Evolutionary conservation across 2,113 vertebrate genomes (phyloP), one percentile per base, ranked within the genome.

Genomic region (Atractosteus spatula): DNA sequence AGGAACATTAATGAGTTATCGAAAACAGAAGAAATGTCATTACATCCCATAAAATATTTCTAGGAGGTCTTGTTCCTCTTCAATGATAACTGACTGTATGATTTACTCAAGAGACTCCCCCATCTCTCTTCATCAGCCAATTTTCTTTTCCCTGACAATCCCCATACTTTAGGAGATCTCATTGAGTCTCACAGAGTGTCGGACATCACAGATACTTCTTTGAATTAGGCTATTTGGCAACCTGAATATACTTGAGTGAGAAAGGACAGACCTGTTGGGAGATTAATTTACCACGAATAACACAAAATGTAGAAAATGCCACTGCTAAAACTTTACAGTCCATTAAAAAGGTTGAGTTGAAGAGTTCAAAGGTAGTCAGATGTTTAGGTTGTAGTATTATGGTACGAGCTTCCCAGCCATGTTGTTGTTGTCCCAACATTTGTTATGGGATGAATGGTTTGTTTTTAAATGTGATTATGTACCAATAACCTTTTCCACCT

Each of bases 91-190:
- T 57, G 6, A n/a, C 54, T 55, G 69, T 81, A 54, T 75, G 51
- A 57, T 41, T 41, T 78, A 56, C 71, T 82, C 75, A 75, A 14
- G 5, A 11, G 69, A 69, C 68, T 62, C 72, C 71, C 77, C 55
- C 63, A 55, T 66, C 55, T 72, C 56, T 74, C 64, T 76, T 81
- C 84, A 83, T 84, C 82, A 66, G 41, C 74, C 72, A 80, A 61
- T 56, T 66, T 74, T 79, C 72, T 70, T 44, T 77, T 41, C 29
- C 67, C 73, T 78, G 81, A 68, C 77, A 82, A 67, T 81, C 80
- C 74, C 75, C 61, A 63, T 12, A 74, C 66, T 68, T 74, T 59
- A n/a, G n/a, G n/a, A 71, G 17, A 62, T 71, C 54, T 61, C 10
- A 51, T n/a, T 59, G 16, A 51, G 43, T 16, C 56, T 68, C 66